These are phyloP conservation scores for Trachythela sp. DNA, from an alignment of 64 coral and sea anemone genomes.

Conservation along the genomic window DNA sequence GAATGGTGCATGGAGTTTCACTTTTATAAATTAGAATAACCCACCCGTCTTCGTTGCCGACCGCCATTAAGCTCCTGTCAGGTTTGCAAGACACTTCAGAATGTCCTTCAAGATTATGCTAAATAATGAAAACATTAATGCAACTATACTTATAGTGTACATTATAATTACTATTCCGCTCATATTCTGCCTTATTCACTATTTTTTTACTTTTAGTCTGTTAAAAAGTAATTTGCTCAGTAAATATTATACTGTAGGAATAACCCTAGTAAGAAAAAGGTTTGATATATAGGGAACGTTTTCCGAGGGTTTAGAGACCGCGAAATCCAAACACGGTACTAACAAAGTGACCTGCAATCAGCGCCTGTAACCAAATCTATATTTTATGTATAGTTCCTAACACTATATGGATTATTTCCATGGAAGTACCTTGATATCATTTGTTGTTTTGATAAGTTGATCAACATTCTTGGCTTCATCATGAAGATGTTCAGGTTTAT, in stretches of 20 bases:
- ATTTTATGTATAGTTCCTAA: too few relatives aligned
- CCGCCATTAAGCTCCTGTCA: not conserved
- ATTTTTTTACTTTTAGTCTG: too few relatives aligned
- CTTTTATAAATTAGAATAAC: not conserved
- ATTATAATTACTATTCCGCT: not conserved
- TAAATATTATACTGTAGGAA: too few relatives aligned
- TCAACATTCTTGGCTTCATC: not conserved
- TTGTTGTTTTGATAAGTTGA: constrained; percentile 13
- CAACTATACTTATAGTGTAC: not conserved
- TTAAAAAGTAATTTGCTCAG: too few relatives aligned
- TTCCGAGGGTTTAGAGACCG: too few relatives aligned
- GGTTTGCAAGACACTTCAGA: not conserved
- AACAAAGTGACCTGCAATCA: too few relatives aligned
- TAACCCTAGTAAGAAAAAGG: too few relatives aligned
- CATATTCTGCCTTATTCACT: too few relatives aligned
- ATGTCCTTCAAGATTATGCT: not conserved
- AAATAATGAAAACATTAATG: not conserved
- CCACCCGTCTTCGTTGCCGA: not conserved
- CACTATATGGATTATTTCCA: too few relatives aligned
- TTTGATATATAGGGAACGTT: too few relatives aligned
- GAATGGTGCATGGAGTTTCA: not conserved
- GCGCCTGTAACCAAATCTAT: too few relatives aligned
- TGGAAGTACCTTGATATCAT: not conserved
- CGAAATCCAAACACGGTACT: too few relatives aligned
- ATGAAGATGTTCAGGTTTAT: not conserved